Percentiles rank a stretch among this genome's conserved stretches.
phyloP scores from a whole-genome alignment of 2,113 vertebrate species.

The Rhagologus leucostigma region DNA sequence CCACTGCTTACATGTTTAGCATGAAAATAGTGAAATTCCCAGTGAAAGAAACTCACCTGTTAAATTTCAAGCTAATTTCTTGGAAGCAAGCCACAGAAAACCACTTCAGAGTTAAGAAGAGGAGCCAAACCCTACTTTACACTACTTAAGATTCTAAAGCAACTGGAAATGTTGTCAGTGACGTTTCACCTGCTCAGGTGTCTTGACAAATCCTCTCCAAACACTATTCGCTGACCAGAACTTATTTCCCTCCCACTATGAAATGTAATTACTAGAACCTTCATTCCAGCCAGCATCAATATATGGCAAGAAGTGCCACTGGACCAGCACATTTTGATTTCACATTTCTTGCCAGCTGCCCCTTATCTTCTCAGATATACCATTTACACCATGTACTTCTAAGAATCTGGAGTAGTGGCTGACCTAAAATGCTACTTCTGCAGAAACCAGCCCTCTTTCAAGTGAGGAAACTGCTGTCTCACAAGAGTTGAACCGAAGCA shows the following conservation, averaged over 20 bases:
- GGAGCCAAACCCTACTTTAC: neutral
- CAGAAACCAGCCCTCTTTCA: neutral
- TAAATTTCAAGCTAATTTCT: neutral
- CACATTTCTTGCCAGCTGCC: neutral
- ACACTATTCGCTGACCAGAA: neutral
- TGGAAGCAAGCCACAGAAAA: neutral
- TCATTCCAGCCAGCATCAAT: neutral
- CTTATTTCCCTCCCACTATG: neutral
- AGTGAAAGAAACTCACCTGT: neutral
- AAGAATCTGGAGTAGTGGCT: neutral
- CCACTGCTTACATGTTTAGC: neutral
- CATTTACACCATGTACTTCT: neutral
- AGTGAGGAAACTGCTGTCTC: neutral
- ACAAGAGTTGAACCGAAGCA: neutral
- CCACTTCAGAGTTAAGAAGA: neutral
- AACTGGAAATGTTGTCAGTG: neutral
- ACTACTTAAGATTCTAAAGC: neutral
- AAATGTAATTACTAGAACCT: neutral
- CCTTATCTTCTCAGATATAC: neutral
- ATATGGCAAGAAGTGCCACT: neutral
- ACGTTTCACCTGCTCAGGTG: neutral
- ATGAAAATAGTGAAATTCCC: neutral
- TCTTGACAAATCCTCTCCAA: neutral
- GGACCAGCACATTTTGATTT: neutral
- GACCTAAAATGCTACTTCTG: neutral